Percentiles rank a stretch among this genome's conserved stretches.
phyloP scores from a whole-genome alignment of 2,888 invertebrate genomes.

The Criorhina ranunculi region DNA sequence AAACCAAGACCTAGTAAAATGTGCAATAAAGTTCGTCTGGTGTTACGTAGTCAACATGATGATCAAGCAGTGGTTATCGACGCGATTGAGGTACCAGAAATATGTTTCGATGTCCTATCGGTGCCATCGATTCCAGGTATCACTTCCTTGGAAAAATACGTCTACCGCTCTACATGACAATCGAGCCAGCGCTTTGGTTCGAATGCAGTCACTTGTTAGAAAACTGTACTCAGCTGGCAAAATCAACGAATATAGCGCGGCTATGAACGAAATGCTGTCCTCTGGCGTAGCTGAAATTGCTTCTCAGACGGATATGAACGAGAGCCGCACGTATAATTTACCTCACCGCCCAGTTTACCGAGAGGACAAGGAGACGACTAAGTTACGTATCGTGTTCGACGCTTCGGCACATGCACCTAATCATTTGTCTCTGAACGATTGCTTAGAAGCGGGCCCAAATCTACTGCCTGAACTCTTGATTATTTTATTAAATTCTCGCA shows the following conservation, averaged over 20 bases:
- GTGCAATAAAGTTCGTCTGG: background rate
- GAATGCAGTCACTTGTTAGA: constrained; percentile 1
- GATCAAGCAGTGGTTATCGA: background rate
- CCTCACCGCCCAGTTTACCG: background rate
- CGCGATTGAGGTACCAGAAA: background rate
- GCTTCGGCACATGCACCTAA: background rate
- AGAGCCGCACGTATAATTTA: background rate
- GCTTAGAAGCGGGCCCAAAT: background rate
- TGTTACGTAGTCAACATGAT: background rate
- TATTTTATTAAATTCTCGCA: constrained; percentile 17
- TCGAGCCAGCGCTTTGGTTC: constrained; percentile 1
- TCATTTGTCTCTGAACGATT: constrained; percentile 11
- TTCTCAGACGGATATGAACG: background rate
- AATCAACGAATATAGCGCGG: too few relatives aligned
- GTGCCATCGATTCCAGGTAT: too few relatives aligned
- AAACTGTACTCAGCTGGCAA: background rate
- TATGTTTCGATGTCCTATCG: background rate
- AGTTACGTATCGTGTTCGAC: background rate
- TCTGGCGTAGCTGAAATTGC: constrained; percentile 13
- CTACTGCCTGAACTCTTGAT: constrained; percentile 19
- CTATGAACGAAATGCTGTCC: background rate
- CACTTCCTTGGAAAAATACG: background rate
- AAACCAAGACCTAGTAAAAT: background rate
- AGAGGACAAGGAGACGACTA: too few relatives aligned
- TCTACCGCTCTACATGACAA: background rate